A percentile compares a stretch with the other conserved stretches of the same genome.
Evolutionary conservation across 2,888 invertebrate genomes (phyloP).

Genomic region (Proisotoma minuta): DNA sequence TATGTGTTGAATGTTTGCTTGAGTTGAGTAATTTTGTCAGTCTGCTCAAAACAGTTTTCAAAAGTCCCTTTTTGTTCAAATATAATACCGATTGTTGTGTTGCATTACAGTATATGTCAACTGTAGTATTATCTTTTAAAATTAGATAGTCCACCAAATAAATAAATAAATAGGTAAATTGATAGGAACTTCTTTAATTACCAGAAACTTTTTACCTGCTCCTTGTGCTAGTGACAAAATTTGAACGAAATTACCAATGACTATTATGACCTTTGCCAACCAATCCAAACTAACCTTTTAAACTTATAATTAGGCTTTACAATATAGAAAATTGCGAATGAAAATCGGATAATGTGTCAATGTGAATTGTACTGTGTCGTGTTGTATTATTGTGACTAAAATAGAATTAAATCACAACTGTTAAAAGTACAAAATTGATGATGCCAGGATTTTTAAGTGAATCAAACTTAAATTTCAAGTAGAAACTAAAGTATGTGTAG

Average conservation of each 20-base stretch:
- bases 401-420: constrained; percentile 43
- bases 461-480: too few species aligned
- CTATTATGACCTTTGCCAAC: too few species aligned
- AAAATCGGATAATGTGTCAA: too few species aligned
- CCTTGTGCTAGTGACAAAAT: constrained; percentile 26
- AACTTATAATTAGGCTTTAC: too few species aligned
- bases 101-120: neutral
- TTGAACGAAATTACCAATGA: too few species aligned
- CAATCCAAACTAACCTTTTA: too few species aligned
- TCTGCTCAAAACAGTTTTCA: neutral
- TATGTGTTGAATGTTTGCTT: neutral
- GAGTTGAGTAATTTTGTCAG: neutral
- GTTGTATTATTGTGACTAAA: constrained; percentile 9
- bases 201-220: constrained; percentile 23
- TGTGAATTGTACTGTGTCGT: too few species aligned
- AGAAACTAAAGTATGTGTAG: too few species aligned
- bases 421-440: constrained; percentile 48
- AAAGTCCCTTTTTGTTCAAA: neutral
- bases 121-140: neutral
- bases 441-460: constrained; percentile 41
- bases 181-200: too few species aligned
- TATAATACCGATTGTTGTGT: neutral
- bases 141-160: too few species aligned
- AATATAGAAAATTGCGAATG: too few species aligned
- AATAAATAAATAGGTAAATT: too few species aligned